Base-by-base conservation (phyloP, 2,888 invertebrate genomes). In the Aphodius granarius region DNA sequence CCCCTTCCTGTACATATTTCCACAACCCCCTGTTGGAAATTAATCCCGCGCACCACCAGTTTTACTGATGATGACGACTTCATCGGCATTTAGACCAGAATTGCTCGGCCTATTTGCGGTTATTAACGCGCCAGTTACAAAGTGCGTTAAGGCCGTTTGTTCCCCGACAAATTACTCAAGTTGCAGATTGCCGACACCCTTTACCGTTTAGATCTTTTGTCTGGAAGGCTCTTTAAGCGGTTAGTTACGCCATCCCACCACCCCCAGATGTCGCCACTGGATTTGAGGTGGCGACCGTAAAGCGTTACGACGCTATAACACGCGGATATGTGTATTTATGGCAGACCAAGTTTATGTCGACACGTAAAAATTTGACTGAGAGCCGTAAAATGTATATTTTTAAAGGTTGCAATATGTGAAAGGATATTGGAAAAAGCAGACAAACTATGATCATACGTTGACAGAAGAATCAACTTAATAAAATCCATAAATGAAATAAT, bases 81-180 rank as follows among this genome's bases (percentile, higher is more conserved):
- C 20, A 21, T 22, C 21, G 68, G 68, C 68, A 22, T 68, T 68
- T 68, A 68, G 68, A n/a, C 2, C 43, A 68, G 68, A 68, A 68
- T 68, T 22, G 68, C 68, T 19, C 68, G 21, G n/a, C 68, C 21
- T 68, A 21, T 68, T 68, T 20, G 68, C 68, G 68, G 68, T 68
- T 68, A 68, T 68, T 68, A 68, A 68, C 68, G 68, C 68, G 19
- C 21, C 43, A 43, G 43, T 43, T 43, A 43, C 43, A 43, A 43
- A 43, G 43, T 43, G 3, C 43, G 43, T 43, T 43, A 43, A 13
- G 13, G 43, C 9, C 43, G 43, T 3, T 43, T 13, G 43, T 43
- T 43, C 43, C 9, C 9, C 43, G 43, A 43, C 43, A 43, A 43
- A 43, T 43, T 43, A 43, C 43, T 43, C 43, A 43, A 43, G 43